Evolutionary conservation across 2,888 invertebrate genomes (phyloP).

Genomic region (Hydroisotoma schaefferi): DNA sequence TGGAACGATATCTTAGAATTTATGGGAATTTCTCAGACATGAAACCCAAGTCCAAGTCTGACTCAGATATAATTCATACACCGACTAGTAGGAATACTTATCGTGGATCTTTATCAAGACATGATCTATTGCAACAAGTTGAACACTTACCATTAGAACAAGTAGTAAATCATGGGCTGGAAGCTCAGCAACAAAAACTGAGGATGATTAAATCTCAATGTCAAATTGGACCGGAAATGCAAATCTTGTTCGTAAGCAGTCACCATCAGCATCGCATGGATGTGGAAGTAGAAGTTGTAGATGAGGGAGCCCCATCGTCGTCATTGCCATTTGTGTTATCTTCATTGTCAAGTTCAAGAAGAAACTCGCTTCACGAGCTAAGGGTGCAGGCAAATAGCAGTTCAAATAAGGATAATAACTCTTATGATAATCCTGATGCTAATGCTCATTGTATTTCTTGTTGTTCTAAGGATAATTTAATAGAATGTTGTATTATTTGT

Average conservation of each 20-base stretch:
- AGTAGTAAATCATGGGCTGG: too few species aligned
- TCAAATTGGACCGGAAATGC: constrained; percentile 7
- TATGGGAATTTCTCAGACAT: not conserved
- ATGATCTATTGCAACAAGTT: too few species aligned
- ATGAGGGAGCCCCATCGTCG: not conserved
- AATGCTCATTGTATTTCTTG: not conserved
- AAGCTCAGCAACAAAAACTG: not conserved
- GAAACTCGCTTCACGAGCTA: not conserved
- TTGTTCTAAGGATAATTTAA: not conserved
- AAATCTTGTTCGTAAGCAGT: too few species aligned
- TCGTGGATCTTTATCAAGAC: too few species aligned
- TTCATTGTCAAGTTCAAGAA: constrained; percentile 8
- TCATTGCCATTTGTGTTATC: not conserved
- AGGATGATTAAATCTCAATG: constrained; percentile 4
- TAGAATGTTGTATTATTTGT: too few species aligned
- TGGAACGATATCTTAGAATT: not conserved
- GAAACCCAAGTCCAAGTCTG: constrained; percentile 21
- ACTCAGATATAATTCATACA: constrained; percentile 22
- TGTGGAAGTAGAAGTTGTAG: not conserved
- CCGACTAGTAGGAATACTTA: too few species aligned
- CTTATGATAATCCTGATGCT: not conserved
- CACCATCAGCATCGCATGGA: not conserved
- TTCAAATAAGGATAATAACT: not conserved
- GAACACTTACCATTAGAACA: too few species aligned
- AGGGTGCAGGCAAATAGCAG: not conserved